A percentile compares a stretch with the other conserved stretches of the same genome.
Evolutionary conservation across 2,888 invertebrate genomes (phyloP).

Genomic region (Pristionchus mayeri): DNA sequence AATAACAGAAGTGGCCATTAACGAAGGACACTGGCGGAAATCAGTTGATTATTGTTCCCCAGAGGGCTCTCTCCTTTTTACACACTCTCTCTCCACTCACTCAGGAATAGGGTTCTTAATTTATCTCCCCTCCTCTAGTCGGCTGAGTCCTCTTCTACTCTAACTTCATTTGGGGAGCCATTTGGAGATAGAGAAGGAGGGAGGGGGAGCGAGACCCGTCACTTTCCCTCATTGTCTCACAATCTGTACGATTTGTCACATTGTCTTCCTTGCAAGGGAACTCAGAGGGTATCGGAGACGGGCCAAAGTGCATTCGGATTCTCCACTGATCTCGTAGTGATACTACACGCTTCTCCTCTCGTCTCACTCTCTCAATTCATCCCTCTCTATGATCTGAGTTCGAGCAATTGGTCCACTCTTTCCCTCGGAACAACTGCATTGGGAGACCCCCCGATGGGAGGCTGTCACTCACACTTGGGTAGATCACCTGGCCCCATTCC

Average conservation of each 20-base stretch:
- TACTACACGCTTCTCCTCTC: neutral
- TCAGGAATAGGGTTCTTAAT: slow-evolving; percentile 42
- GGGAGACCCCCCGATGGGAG: neutral
- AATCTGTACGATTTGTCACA: neutral
- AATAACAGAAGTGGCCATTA: slow-evolving; percentile 21
- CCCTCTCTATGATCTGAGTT: slow-evolving; percentile 3
- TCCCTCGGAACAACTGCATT: slow-evolving; percentile 30
- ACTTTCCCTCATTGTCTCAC: slow-evolving; percentile 35
- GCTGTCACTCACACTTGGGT: neutral
- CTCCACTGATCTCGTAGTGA: neutral
- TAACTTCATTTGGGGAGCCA: slow-evolving; percentile 35
- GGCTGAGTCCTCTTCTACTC: slow-evolving; percentile 42
- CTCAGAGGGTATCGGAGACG: too few relatives aligned
- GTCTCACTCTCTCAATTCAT: neutral
- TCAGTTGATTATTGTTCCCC: slow-evolving; percentile 39
- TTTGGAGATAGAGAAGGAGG: slow-evolving; percentile 16
- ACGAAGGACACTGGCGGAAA: slow-evolving; percentile 27
- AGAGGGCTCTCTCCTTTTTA: neutral
- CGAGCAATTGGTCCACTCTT: slow-evolving; percentile 14
- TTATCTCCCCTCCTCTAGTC: slow-evolving; percentile 28
- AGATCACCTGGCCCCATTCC: neutral
- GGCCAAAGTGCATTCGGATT: slow-evolving; percentile 9
- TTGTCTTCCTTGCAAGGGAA: too few relatives aligned
- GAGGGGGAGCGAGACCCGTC: slow-evolving; percentile 9
- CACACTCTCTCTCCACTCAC: neutral